Conservation (phyloP, 2,113 vertebrate species). For the Romanogobio albipinnatus region DNA sequence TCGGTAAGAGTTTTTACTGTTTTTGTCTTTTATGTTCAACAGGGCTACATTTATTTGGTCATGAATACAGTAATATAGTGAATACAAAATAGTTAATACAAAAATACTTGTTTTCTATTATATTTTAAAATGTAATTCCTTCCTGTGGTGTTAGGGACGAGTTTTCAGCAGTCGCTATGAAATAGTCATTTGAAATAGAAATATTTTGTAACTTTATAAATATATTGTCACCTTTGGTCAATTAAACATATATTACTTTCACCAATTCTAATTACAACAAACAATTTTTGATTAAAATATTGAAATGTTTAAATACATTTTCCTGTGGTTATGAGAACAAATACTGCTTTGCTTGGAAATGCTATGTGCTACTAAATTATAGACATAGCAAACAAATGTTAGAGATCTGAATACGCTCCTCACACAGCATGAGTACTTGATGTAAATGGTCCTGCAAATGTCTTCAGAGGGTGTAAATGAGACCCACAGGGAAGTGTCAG, state of each 20-base stretch:
- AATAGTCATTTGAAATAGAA: no score
- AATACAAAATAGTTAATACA: not conserved
- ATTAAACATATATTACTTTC: not conserved
- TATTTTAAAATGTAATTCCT: not conserved
- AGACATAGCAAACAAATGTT: not conserved
- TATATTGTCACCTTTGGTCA: not conserved
- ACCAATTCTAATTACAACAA: not conserved
- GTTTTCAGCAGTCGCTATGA: no score
- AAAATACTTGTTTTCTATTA: not conserved
- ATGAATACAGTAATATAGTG: not conserved
- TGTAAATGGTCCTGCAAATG: constrained; percentile 21
- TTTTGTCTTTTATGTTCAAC: not conserved
- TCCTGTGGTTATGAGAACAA: not conserved
- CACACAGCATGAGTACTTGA: not conserved
- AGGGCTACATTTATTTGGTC: not conserved
- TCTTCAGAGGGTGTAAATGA: constrained; percentile 28
- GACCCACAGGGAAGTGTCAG: constrained; percentile 8
- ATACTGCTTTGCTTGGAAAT: not conserved
- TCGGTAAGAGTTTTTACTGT: not conserved
- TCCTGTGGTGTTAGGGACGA: not conserved
- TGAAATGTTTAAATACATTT: not conserved
- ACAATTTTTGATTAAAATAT: not conserved
- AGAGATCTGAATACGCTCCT: not conserved
- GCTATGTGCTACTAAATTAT: not conserved
- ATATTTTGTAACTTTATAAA: not conserved